A percentile compares a stretch with the other conserved stretches of the same genome.
Conservation (phyloP, 2,797 vertebrate species). For the Liparis tanakae region DNA sequence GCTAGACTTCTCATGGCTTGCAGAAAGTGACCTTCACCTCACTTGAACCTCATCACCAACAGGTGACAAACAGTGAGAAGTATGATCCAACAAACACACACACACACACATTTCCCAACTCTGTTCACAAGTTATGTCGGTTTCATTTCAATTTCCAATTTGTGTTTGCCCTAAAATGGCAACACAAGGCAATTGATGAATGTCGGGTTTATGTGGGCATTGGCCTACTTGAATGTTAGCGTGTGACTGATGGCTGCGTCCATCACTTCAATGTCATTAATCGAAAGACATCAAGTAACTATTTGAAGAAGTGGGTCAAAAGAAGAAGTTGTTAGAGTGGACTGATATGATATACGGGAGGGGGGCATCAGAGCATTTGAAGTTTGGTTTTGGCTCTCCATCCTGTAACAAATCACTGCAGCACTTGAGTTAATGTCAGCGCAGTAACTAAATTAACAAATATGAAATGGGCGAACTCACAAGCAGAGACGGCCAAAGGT, state of each 20-base stretch:
- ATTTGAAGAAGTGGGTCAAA: conserved; percentile 78
- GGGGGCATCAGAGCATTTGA: conserved; percentile 44
- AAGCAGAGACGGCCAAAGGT: conserved; percentile 57
- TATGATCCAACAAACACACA: conserved; percentile 7
- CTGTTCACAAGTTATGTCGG: conserved; percentile 14
- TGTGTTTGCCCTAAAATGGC: conserved; percentile 55
- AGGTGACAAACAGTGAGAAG: conserved; percentile 8
- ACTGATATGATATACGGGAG: conserved; percentile 46
- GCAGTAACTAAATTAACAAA: conserved; percentile 66
- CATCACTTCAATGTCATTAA: conserved; percentile 75
- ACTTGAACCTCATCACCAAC: conserved; percentile 24
- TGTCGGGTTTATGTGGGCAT: conserved; percentile 68
- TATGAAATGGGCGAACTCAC: conserved; percentile 49
- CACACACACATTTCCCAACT: neutral
- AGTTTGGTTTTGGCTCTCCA: conserved; percentile 53
- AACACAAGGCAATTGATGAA: conserved; percentile 70
- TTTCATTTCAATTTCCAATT: conserved; percentile 59
- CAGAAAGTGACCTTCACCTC: conserved; percentile 49
- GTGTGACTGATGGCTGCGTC: conserved; percentile 81
- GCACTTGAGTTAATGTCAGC: conserved; percentile 58
- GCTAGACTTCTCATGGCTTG: neutral
- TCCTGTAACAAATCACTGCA: conserved; percentile 64
- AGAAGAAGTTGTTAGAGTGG: conserved; percentile 63
- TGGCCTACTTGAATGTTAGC: conserved; percentile 74
- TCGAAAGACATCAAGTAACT: conserved; percentile 70